phyloP scores from a whole-genome alignment of 2,888 invertebrate species.

The Crepidodera aurea region DNA sequence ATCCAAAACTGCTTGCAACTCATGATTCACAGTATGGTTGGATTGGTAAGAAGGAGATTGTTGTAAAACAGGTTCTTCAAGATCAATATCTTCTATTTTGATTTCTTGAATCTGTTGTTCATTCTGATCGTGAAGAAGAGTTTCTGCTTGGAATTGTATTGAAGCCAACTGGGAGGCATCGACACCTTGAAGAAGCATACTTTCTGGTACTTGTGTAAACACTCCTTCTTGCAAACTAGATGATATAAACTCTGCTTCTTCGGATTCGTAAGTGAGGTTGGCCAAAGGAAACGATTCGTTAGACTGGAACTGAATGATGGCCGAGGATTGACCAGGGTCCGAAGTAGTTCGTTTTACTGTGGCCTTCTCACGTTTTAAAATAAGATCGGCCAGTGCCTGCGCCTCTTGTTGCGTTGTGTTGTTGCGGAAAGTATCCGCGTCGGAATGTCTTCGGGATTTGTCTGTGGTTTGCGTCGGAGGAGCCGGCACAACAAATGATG shows the following conservation, averaged over 20 bases:
- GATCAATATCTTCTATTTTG: constrained; percentile 69
- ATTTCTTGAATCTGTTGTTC: constrained; percentile 72
- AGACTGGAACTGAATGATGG: constrained; percentile 68
- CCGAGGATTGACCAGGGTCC: constrained; percentile 67
- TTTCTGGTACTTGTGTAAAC: constrained; percentile 76
- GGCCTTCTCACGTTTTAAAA: constrained; percentile 74
- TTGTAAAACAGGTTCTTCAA: constrained; percentile 63
- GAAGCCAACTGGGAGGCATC: constrained; percentile 68
- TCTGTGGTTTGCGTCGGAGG: constrained; percentile 60
- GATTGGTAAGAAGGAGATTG: constrained; percentile 63
- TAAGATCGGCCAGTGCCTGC: constrained; percentile 80
- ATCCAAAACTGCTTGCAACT: constrained; percentile 79
- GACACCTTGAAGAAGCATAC: constrained; percentile 72
- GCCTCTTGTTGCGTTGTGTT: constrained; percentile 71
- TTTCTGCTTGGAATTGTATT: constrained; percentile 61
- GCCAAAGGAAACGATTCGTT: constrained; percentile 70
- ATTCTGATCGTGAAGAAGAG: constrained; percentile 69
- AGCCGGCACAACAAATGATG: constrained; percentile 68
- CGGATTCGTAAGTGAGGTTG: constrained; percentile 70
- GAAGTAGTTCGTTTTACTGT: constrained; percentile 79
- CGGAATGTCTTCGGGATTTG: constrained; percentile 63
- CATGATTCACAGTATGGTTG: constrained; percentile 70
- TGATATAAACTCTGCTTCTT: constrained; percentile 69
- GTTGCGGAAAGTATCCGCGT: constrained; percentile 62
- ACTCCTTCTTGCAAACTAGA: constrained; percentile 78